Evolutionary conservation across 2,888 invertebrate species (phyloP).

Genomic region (Brachycybe producta): DNA sequence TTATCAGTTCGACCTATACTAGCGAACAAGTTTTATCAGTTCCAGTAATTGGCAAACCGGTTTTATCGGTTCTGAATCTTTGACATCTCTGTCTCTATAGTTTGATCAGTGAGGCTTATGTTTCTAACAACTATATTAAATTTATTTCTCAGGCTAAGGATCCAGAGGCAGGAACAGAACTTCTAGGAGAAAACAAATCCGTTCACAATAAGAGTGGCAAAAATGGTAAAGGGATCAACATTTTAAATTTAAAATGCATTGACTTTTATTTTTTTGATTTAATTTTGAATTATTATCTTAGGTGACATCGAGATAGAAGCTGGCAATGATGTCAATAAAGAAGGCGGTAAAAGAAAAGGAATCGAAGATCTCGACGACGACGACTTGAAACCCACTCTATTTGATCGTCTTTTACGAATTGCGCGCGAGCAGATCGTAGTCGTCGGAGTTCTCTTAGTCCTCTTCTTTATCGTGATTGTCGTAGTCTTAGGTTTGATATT

Average conservation of each 20-base stretch:
- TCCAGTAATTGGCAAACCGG: no score
- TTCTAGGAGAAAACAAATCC: background rate
- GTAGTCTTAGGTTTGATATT: no score
- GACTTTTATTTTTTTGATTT: background rate
- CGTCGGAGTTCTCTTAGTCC: background rate
- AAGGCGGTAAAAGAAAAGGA: background rate
- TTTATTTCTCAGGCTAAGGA: conserved; percentile 1
- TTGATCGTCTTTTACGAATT: background rate
- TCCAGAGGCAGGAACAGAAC: conserved; percentile 6
- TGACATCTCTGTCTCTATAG: no score
- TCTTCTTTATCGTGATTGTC: background rate
- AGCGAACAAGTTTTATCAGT: no score
- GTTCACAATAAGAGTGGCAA: background rate
- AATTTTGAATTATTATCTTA: background rate
- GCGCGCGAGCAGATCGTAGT: background rate
- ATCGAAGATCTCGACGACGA: background rate
- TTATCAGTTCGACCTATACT: no score
- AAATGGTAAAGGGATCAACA: background rate
- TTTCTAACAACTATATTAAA: no score
- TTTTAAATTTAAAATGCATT: background rate
- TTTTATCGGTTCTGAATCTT: no score
- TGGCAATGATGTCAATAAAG: background rate
- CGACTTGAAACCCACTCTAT: background rate
- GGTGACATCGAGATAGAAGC: background rate
- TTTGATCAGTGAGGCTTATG: no score